Conservation (phyloP, 2,888 invertebrate genomes). For the Eupithecia inturbata region DNA sequence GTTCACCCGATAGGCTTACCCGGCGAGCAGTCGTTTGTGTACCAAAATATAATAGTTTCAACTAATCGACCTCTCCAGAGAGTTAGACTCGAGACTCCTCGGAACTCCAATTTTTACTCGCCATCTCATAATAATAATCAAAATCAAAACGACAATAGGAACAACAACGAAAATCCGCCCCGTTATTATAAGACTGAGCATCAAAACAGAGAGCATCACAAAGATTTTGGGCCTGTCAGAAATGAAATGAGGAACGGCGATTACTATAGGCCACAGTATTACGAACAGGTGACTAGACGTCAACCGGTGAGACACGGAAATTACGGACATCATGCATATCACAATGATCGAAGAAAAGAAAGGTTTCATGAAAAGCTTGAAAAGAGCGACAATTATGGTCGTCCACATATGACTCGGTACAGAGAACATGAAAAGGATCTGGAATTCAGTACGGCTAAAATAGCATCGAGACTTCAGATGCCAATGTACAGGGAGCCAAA, state of each 20-base stretch:
- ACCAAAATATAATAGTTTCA: conserved; percentile 66
- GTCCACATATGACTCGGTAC: conserved; percentile 14
- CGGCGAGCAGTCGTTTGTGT: conserved; percentile 58
- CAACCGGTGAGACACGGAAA: conserved; percentile 5
- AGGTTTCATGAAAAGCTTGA: conserved; percentile 67
- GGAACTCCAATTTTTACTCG: conserved; percentile 8
- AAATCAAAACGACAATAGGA: not conserved
- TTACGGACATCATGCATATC: conserved; percentile 17
- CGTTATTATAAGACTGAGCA: not conserved
- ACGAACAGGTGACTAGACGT: not conserved
- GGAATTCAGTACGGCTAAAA: conserved; percentile 36
- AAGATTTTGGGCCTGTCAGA: not conserved
- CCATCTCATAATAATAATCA: conserved; percentile 4
- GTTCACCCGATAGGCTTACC: conserved; percentile 67
- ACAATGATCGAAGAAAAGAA: conserved; percentile 38
- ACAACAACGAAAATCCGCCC: not conserved
- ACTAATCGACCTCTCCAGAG: conserved; percentile 44
- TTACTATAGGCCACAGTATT: not conserved
- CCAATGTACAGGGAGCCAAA: conserved; percentile 55
- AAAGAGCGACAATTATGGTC: conserved; percentile 35
- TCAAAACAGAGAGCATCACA: not conserved
- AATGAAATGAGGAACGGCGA: conserved; percentile 7
- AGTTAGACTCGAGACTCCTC: conserved; percentile 10
- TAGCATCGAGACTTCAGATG: conserved; percentile 60
- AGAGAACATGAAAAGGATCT: conserved; percentile 37